Percentiles rank a stretch among this genome's conserved stretches.
Conservation (phyloP, 1,140 invertebrate genomes). For the Trichonephila clavipes region DNA sequence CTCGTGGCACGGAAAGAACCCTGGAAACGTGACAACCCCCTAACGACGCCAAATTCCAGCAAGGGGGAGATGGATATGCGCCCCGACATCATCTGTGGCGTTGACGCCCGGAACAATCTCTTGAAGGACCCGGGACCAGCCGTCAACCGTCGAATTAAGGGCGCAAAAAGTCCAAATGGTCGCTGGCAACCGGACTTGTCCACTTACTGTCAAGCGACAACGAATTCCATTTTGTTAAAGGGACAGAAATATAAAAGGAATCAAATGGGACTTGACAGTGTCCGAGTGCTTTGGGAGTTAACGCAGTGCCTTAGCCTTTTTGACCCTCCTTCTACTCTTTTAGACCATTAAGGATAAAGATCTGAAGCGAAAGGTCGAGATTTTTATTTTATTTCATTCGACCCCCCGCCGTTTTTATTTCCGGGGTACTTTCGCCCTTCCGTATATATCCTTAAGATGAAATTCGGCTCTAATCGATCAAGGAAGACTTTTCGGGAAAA, state of each 20-base stretch:
- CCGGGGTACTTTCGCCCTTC: not conserved
- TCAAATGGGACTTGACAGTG: slow-evolving; percentile 73
- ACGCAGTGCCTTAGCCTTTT: slow-evolving; percentile 7
- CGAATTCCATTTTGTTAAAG: slow-evolving; percentile 74
- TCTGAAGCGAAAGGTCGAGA: slow-evolving; percentile 61
- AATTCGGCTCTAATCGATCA: slow-evolving; percentile 73
- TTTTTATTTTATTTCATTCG: slow-evolving; percentile 12
- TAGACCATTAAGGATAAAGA: slow-evolving; percentile 70
- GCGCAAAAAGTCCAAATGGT: slow-evolving; percentile 53
- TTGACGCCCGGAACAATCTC: slow-evolving; percentile 1
- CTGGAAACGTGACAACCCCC: slow-evolving; percentile 64
- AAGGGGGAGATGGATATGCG: slow-evolving; percentile 39
- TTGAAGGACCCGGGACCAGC: slow-evolving; percentile 28
- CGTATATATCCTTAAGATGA: slow-evolving; percentile 36
- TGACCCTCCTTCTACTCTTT: slow-evolving; percentile 18
- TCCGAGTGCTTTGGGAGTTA: slow-evolving; percentile 69
- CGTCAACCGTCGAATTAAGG: not conserved
- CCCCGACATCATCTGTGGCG: slow-evolving; percentile 11
- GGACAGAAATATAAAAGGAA: slow-evolving; percentile 68
- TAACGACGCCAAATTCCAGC: slow-evolving; percentile 66
- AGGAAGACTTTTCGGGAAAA: slow-evolving; percentile 50
- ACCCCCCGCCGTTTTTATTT: not conserved
- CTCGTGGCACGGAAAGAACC: not conserved
- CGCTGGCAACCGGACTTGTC: slow-evolving; percentile 62
- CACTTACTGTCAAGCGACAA: slow-evolving; percentile 75